Evolutionary conservation across 2,888 invertebrate genomes (phyloP).

Genomic region (Miltochrista miniata): DNA sequence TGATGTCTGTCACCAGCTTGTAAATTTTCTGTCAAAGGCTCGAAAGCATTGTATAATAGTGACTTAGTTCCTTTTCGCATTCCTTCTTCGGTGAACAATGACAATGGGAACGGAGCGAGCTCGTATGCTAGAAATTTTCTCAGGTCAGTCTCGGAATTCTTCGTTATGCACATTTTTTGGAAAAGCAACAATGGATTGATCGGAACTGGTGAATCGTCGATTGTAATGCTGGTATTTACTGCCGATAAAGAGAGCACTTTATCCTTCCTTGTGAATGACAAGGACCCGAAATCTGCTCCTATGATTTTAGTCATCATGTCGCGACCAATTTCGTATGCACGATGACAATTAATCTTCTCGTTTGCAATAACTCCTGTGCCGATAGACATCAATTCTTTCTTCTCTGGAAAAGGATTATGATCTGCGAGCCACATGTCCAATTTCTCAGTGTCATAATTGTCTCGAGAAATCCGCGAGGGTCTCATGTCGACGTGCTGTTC

Average conservation of each 20-base stretch:
- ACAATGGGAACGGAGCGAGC: constrained; percentile 8
- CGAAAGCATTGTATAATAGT: constrained; percentile 7
- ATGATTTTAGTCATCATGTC: neutral
- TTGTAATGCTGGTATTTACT: neutral
- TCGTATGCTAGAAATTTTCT: constrained; percentile 6
- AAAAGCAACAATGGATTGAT: constrained; percentile 3
- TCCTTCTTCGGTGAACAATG: constrained; percentile 15
- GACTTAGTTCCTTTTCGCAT: constrained; percentile 19
- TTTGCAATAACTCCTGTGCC: neutral
- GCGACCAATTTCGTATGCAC: neutral
- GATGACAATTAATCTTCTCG: neutral
- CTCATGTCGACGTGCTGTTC: constrained; percentile 4
- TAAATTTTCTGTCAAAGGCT: constrained; percentile 8
- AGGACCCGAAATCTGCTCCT: neutral
- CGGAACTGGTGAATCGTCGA: neutral
- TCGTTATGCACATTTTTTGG: constrained; percentile 6
- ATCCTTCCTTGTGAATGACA: neutral
- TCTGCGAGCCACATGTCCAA: neutral
- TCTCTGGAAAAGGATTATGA: neutral
- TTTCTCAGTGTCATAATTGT: neutral
- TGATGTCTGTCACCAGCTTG: constrained; percentile 4
- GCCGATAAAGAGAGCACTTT: neutral
- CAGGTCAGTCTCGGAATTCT: constrained; percentile 3
- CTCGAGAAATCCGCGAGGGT: neutral
- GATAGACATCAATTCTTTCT: neutral